Conservation (phyloP, 2,888 invertebrate genomes). For the Nomada ferruginata region DNA sequence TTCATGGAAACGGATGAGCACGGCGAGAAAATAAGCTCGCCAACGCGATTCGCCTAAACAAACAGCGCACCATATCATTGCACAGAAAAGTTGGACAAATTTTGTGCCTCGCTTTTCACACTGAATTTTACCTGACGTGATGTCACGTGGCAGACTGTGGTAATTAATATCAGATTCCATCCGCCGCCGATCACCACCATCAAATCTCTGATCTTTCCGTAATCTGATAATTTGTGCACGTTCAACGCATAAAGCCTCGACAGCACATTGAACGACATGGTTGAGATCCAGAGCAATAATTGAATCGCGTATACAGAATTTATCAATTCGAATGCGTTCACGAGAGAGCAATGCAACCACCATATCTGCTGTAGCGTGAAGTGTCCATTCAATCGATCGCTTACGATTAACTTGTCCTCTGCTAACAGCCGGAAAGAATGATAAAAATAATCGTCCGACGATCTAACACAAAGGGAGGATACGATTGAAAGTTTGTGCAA, state of each 20-base stretch:
- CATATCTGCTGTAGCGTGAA: slow-evolving; percentile 70
- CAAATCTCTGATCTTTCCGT: slow-evolving; percentile 57
- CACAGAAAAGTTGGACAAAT: background rate
- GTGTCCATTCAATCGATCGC: slow-evolving; percentile 34
- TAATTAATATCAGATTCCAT: slow-evolving; percentile 66
- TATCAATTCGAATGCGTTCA: slow-evolving; percentile 68
- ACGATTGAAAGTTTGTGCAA: slow-evolving; percentile 2
- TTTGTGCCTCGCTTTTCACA: background rate
- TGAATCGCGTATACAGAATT: slow-evolving; percentile 72
- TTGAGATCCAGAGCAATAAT: slow-evolving; percentile 71
- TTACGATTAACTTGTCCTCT: slow-evolving; percentile 51
- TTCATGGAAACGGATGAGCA: slow-evolving; percentile 46
- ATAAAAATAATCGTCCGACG: background rate
- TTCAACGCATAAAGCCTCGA: slow-evolving; percentile 72
- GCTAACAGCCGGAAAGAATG: slow-evolving; percentile 9
- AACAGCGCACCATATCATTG: background rate
- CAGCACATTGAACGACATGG: slow-evolving; percentile 68
- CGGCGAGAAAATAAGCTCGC: slow-evolving; percentile 61
- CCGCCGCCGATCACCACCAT: slow-evolving; percentile 63
- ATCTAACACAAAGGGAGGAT: background rate
- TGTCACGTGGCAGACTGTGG: slow-evolving; percentile 68
- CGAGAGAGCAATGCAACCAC: slow-evolving; percentile 71
- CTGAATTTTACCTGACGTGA: slow-evolving; percentile 61
- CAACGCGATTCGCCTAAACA: slow-evolving; percentile 62
- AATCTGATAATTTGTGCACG: slow-evolving; percentile 33